Conservation (phyloP, 2,797 vertebrate species). For the Pangasius macronema region DNA sequence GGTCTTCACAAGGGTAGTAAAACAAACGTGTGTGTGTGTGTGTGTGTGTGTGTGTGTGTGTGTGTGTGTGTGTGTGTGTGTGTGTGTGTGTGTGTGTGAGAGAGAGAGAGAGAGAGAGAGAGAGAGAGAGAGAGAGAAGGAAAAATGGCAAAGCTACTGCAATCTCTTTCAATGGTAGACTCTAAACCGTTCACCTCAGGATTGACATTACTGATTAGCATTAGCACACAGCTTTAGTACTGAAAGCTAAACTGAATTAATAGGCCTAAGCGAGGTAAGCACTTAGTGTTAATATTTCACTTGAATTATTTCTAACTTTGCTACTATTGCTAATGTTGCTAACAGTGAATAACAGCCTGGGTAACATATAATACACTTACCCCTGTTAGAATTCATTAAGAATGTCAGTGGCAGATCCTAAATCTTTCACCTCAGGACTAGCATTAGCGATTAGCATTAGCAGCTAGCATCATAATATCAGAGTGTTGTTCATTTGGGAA, state of each 20-base stretch:
- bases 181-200: constrained; percentile 7
- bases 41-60: neutral
- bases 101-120: no score
- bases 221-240: neutral
- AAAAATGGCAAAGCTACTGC: neutral
- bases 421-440: constrained; percentile 15
- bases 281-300: neutral
- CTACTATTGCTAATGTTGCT: neutral
- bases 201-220: constrained; percentile 8
- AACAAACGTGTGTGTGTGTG: neutral
- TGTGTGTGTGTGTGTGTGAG: neutral
- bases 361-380: neutral
- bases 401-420: neutral
- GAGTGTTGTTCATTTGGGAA: constrained; percentile 21
- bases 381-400: neutral
- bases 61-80: neutral
- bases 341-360: neutral
- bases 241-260: neutral
- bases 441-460: constrained; percentile 24
- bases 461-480: neutral
- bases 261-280: neutral
- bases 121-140: neutral
- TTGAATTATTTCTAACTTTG: neutral
- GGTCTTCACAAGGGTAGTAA: neutral
- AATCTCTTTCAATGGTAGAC: neutral